Conservation (phyloP, 2,797 vertebrate genomes). For the Galaxias olidus region DNA sequence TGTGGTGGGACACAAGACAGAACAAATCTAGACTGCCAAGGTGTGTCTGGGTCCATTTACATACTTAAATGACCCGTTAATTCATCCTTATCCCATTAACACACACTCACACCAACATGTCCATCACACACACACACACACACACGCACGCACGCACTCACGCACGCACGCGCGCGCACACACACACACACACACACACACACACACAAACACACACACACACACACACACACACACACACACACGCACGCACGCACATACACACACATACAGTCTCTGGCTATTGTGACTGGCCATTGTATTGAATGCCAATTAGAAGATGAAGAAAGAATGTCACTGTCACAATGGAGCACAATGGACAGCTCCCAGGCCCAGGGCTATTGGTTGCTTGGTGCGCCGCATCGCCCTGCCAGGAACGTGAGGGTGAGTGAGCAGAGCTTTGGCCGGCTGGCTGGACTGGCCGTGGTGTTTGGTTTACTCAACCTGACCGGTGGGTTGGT, state of each 20-base stretch:
- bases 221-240: constrained; percentile 8
- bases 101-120: no score
- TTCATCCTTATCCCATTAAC: constrained; percentile 47
- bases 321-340: background rate
- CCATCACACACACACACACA: background rate
- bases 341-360: background rate
- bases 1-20: constrained; percentile 45
- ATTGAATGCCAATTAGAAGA: constrained; percentile 1
- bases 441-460: background rate
- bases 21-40: constrained; percentile 32
- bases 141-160: background rate
- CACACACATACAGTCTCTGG: background rate
- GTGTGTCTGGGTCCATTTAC: constrained; percentile 54
- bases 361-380: background rate
- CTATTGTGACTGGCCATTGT: no score
- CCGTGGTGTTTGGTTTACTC: constrained; percentile 1
- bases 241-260: background rate
- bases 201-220: constrained; percentile 6
- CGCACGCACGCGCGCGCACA: constrained; percentile 15
- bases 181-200: no score
- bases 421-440: background rate
- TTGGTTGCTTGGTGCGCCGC: background rate
- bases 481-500: background rate
- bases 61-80: constrained; percentile 52
- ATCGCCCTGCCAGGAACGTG: no score